Evolutionary conservation across 2,797 vertebrate species (phyloP).

Genomic region (Macropus fuliginosus): DNA sequence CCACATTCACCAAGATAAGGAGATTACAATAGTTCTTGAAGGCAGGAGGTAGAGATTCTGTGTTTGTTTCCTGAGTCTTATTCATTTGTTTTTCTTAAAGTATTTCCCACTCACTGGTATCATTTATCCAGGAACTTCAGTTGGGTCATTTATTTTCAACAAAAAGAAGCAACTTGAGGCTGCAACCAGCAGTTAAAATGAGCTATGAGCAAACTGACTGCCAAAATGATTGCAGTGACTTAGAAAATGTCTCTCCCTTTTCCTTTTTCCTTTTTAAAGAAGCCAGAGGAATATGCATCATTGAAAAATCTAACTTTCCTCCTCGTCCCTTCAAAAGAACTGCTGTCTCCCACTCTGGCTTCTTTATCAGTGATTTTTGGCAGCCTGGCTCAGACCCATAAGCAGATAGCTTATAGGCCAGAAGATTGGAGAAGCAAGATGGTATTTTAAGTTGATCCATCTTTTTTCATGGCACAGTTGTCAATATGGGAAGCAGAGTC

Average conservation of each 20-base stretch:
- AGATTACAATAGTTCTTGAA: neutral
- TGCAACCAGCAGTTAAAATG: neutral
- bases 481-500: neutral
- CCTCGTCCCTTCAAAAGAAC: neutral
- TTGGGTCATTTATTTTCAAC: neutral
- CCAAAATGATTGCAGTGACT: neutral
- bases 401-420: neutral
- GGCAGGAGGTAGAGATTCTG: neutral
- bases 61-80: neutral
- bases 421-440: neutral
- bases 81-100: slow-evolving; percentile 6
- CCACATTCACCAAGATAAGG: neutral
- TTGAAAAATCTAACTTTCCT: neutral
- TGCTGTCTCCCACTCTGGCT: neutral
- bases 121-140: neutral
- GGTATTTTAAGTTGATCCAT: neutral
- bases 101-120: neutral
- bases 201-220: neutral
- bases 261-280: neutral
- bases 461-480: neutral
- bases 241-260: neutral
- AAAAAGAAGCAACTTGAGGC: slow-evolving; percentile 4
- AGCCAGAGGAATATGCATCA: neutral
- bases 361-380: neutral
- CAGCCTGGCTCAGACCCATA: neutral